Evolutionary conservation across 2,888 invertebrate genomes (phyloP), one percentile per base, ranked within the genome.

Genomic region (Megalurothrips usitatus): DNA sequence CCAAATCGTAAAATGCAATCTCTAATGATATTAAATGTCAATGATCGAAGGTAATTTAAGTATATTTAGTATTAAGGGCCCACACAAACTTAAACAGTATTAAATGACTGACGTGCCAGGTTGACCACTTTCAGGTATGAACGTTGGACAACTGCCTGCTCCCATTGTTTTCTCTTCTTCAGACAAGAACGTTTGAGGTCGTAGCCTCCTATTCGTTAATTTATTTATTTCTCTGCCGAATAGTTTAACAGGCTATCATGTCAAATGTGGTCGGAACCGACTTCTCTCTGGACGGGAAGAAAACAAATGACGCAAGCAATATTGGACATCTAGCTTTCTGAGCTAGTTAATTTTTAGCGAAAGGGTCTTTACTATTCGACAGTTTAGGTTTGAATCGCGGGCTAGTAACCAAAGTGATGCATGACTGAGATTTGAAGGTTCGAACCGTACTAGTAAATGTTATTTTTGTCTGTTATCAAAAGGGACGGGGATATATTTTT

Each of bases 361-460:
- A 75, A 75, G 23, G 23, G 23, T 75, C 68, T 75, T 75, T 26
- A 26, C 26, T 75, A 26, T 75, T 75, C 68, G 26, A 75, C 23
- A 75, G 68, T 75, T 75, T 26, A 75, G 68, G 68, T 75, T 75
- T 75, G 68, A 75, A 75, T 75, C 68, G 68, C 68, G 68, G 68
- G 68, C 68, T 75, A 75, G 68, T 75, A 75, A 75, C 68, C 68
- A 75, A 75, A 75, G 68, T 75, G 68, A 26, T 75, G 68, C 68
- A 75, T 75, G 68, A 75, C 68, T 75, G 68, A 75, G 68, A 75
- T 75, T 75, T 12, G 12, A 75, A 23, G 68, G 23, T 68, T 68
- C 23, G 68, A 52, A 52, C 19, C 52, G 52, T 58, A 75, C 68
- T 75, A 68, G 68, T 23, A 58, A 58, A 19, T 19, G 58, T 43